Conservation (phyloP, 2,113 vertebrate species). For the Misgurnus mizolepis region DNA sequence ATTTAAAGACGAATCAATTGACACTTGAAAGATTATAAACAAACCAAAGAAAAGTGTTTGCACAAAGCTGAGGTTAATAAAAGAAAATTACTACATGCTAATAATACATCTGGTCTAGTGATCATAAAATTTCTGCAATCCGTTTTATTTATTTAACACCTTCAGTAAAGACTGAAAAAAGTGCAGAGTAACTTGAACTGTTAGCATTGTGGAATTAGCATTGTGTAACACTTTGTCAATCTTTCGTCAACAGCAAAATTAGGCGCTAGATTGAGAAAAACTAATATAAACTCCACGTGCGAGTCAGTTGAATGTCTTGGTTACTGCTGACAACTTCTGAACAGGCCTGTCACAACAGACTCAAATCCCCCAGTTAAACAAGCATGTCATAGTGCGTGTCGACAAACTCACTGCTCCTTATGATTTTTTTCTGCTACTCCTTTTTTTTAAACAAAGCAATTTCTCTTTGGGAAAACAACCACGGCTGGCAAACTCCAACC, state of each 20-base stretch:
- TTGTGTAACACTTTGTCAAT: not conserved
- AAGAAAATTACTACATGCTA: constrained; percentile 15
- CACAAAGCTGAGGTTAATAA: not conserved
- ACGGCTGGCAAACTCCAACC: constrained; percentile 54
- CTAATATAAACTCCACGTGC: not conserved
- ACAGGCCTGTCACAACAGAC: constrained; percentile 59
- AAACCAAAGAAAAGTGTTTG: not conserved
- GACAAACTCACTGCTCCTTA: constrained; percentile 41
- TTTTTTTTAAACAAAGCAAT: constrained; percentile 42
- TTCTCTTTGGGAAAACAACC: constrained; percentile 64
- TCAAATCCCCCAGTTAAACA: constrained; percentile 47
- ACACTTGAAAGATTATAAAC: constrained; percentile 22
- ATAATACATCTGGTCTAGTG: constrained; percentile 7
- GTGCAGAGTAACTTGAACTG: not conserved
- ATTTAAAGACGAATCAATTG: constrained; percentile 33
- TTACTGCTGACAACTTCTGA: constrained; percentile 52
- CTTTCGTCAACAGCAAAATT: not conserved
- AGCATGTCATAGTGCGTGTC: constrained; percentile 34
- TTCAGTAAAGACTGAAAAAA: not conserved
- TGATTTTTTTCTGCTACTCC: constrained; percentile 50
- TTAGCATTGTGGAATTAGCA: not conserved
- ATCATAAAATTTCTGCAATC: not conserved
- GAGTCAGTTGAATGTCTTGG: constrained; percentile 29
- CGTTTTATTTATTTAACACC: constrained; percentile 3
- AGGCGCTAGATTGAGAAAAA: not conserved